Evolutionary conservation across 2,888 invertebrate genomes (phyloP), one percentile per base, ranked within the genome.

Genomic region (Rhabditoides inermis): DNA sequence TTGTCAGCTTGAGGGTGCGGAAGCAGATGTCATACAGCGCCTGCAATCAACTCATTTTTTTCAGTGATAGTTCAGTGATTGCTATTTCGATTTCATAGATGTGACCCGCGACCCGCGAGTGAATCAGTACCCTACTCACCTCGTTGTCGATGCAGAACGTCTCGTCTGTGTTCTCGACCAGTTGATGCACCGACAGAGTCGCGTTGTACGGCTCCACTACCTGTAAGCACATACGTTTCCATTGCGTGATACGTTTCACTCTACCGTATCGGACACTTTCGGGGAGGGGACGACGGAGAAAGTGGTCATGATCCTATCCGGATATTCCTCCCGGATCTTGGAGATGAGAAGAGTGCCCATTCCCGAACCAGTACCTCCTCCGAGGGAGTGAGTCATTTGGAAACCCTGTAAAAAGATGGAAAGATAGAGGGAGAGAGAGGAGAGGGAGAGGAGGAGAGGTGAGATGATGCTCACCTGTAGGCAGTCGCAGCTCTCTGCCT

Each of bases 281-380:
- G 87, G 87, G 4, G 86, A 88, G 22, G 90, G 78, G 84, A 90
- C 84, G 60, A 91, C 90, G 58, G 89, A 89, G 82, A 89, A 91
- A 77, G 90, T 90, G 83, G 88, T 89, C 90, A 91, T 91, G 72
- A 91, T 91, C 82, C 91, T 86, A 82, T 91, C 91, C 68, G 91
- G 91, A 78, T 90, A 91, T 82, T 91, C 91, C 81, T 91, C 90
- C 72, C 90, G 85, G 80, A 91, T 91, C 82, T 91, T 91, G 67
- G 88, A 89, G 77, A 91, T 91, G 65, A 91, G 84, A 6, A 88
- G 79, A 0, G 88, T 88, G 4, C 88, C 88, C 85, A 88, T 84
- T 1, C 88, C 88, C 0, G 88, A 87, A 0, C 88, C 88, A 0
- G 88, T 88, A 18, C 88, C 88, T 10, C 88, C 88, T 0, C 88